Conservation (phyloP, 2,797 vertebrate genomes). For the Phyllotis vaccarum region DNA sequence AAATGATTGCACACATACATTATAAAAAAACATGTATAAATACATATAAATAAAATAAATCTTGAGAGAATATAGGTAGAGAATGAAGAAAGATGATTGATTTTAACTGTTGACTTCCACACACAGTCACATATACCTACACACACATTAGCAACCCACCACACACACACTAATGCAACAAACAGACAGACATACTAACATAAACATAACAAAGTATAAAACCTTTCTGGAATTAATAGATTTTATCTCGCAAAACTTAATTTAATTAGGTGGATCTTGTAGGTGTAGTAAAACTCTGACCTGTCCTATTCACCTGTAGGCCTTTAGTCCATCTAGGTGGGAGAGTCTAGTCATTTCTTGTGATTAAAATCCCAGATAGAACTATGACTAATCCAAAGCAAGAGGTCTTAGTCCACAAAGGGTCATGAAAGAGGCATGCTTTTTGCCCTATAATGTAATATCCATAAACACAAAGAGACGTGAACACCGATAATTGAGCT, state of each 20-base stretch:
- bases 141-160: too few species aligned
- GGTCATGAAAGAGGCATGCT: too few species aligned
- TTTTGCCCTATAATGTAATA: not conserved
- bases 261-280: not conserved
- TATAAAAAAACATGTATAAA: not conserved
- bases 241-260: not conserved
- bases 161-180: not conserved
- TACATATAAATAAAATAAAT: not conserved
- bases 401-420: not conserved
- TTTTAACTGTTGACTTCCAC: not conserved
- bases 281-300: not conserved
- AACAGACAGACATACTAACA: not conserved
- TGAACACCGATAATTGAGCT: not conserved
- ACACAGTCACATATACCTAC: not conserved
- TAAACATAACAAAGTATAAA: not conserved
- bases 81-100: not conserved
- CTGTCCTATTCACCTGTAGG: too few species aligned
- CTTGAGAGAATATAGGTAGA: not conserved
- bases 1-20: not conserved
- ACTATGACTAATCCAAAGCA: too few species aligned
- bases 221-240: not conserved
- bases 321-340: not conserved
- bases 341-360: not conserved
- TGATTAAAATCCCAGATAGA: not conserved
- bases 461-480: not conserved